A percentile compares a stretch with the other conserved stretches of the same genome.
phyloP scores from a whole-genome alignment of 2,888 invertebrate genomes.

The Ophion ellenae region DNA sequence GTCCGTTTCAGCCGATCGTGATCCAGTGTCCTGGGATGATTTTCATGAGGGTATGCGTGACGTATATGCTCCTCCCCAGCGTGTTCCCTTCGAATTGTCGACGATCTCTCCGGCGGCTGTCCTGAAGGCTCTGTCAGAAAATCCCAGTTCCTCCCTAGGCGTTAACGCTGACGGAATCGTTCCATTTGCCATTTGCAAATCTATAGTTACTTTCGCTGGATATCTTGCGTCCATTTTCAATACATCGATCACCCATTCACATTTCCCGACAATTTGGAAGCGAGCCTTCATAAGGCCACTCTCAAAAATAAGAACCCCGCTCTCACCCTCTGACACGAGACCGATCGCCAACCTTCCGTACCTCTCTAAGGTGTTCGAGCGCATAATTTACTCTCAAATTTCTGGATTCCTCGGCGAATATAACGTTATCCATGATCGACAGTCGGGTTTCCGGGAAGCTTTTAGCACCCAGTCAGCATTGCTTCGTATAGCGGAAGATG shows the following conservation, averaged over 20 bases:
- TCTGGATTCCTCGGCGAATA: not conserved
- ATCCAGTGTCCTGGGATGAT: too few relatives aligned
- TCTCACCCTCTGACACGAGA: not conserved
- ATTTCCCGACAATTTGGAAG: not conserved
- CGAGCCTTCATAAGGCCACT: constrained; percentile 1
- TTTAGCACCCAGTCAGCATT: constrained; percentile 9
- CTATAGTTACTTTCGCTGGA: too few relatives aligned
- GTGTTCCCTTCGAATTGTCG: not conserved
- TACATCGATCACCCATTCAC: not conserved
- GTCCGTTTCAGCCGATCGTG: not conserved
- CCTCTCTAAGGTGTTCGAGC: constrained; percentile 42
- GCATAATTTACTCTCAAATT: constrained; percentile 12
- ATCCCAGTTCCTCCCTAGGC: too few relatives aligned
- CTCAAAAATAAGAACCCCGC: not conserved
- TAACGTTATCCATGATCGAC: not conserved
- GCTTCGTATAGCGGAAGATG: not conserved
- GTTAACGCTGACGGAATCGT: too few relatives aligned
- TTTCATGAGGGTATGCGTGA: not conserved
- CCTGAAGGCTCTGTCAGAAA: too few relatives aligned
- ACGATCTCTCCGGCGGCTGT: too few relatives aligned
- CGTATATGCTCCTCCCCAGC: not conserved
- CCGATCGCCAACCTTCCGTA: constrained; percentile 18
- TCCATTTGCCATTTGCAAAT: too few relatives aligned
- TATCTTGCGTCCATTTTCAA: not conserved
- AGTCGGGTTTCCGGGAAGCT: not conserved